phyloP scores from a whole-genome alignment of 2,888 invertebrate genomes.

The Idaea dimidiata region DNA sequence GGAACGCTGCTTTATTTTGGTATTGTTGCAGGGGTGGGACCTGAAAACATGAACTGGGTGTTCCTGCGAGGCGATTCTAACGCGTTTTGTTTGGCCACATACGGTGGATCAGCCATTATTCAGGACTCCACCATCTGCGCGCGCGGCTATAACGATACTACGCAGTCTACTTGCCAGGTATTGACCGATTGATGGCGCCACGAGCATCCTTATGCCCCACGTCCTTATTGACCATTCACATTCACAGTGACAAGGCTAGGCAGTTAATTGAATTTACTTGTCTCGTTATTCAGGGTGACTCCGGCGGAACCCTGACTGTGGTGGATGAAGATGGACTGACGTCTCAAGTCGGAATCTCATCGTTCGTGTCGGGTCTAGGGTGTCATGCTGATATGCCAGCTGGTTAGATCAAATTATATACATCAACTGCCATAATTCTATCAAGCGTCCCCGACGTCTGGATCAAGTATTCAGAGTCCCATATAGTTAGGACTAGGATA shows the following conservation, averaged over 20 bases:
- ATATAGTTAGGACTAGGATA: too few relatives aligned
- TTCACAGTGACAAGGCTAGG: too few relatives aligned
- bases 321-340: conserved; percentile 45
- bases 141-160: conserved; percentile 44
- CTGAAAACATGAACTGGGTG: conserved; percentile 35
- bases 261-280: too few relatives aligned
- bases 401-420: conserved; percentile 38
- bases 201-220: too few relatives aligned
- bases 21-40: conserved; percentile 18
- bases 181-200: too few relatives aligned
- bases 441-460: too few relatives aligned
- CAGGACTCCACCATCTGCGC: conserved; percentile 50
- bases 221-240: too few relatives aligned
- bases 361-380: conserved; percentile 58
- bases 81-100: conserved; percentile 11
- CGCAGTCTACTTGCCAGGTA: conserved; percentile 53
- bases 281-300: conserved; percentile 56
- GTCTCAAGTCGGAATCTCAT: conserved; percentile 55
- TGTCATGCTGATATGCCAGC: conserved; percentile 60
- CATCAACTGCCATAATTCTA: too few relatives aligned
- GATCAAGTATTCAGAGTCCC: too few relatives aligned
- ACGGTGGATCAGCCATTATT: conserved; percentile 19
- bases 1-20: too few relatives aligned
- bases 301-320: conserved; percentile 57
- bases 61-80: conserved; percentile 24